Conservation (phyloP, 2,797 vertebrate genomes). For the Buceros bicornis region DNA sequence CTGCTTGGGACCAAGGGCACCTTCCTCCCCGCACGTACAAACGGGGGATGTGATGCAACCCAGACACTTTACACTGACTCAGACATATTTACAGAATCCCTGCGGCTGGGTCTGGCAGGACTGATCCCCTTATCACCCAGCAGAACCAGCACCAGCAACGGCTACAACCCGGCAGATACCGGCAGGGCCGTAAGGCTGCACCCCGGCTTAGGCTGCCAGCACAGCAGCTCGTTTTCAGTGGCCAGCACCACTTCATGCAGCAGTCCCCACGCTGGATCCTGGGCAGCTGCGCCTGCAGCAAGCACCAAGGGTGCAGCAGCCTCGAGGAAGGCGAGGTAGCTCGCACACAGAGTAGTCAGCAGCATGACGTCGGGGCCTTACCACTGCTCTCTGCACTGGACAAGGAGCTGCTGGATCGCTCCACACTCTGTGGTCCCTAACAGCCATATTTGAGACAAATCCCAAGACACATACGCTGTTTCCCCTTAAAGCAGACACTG, state of each 20-base stretch:
- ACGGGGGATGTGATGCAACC: not conserved
- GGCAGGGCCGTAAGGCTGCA: not conserved
- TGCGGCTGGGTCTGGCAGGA: not conserved
- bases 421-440: not conserved
- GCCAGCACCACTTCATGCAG: not conserved
- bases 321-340: not conserved
- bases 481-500: not conserved
- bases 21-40: constrained; percentile 51
- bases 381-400: too few relatives aligned
- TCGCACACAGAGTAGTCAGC: rapidly evolving
- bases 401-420: rapidly evolving
- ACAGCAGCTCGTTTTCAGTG: not conserved
- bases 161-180: not conserved
- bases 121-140: not conserved
- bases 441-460: not conserved
- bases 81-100: constrained; percentile 24
- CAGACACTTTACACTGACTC: constrained; percentile 7
- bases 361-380: rapidly evolving
- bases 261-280: not conserved
- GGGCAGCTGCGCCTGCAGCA: not conserved
- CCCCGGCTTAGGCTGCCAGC: not conserved
- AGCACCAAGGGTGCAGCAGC: rapidly evolving
- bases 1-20: constrained; percentile 43
- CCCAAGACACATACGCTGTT: not conserved
- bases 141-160: not conserved